Base-by-base conservation (phyloP, 2,113 vertebrate species). In the Ptilonorhynchus violaceus region DNA sequence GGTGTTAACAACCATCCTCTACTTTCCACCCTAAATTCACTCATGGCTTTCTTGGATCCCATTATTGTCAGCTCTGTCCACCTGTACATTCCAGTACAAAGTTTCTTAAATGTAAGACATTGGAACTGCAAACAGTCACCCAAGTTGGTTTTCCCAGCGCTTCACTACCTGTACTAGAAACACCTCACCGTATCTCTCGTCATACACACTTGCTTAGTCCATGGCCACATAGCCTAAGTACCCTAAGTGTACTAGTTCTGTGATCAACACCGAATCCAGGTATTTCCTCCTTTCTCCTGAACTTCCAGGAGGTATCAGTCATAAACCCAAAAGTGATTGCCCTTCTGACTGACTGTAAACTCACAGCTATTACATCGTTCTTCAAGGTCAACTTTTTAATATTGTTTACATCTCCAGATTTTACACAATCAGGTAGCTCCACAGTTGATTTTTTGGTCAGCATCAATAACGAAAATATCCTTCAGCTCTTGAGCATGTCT, bases 291-390 rank as follows among this genome's bases (percentile, higher is more conserved):
- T 58, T 77, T 85, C 53, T 88, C 37, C 60, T 62, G 37, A 66
- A 77, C 23, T 90, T 85, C 78, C 60, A 85, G 60, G 66, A 79
- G 24, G 18, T 49, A 13, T 35, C 44, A 78, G 21, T 66, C 41
- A 74, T 39, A 69, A 69, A 64, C 6, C 10, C 62, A 9, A 21
- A 72, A 68, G 20, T 11, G 6, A 39, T 7, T 84, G 47, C 41
- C 12, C 55, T 42, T 82, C 18, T 66, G 49, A 72, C 31, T 37
- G 39, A 50, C 31, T 52, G 30, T 17, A 77, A 80, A 37, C 27
- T 95, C 60, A 56, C 0, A 0, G 44, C 33, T 56, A 11, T 88
- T 62, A 55, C 17, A 59, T 19, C 17, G 50, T 0, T 39, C 39
- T 84, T 63, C 44, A 53, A 39, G 37, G 64, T 62, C 49, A 88